Base-by-base conservation (phyloP, 2,113 vertebrate genomes). In the Gymnarchus niloticus region DNA sequence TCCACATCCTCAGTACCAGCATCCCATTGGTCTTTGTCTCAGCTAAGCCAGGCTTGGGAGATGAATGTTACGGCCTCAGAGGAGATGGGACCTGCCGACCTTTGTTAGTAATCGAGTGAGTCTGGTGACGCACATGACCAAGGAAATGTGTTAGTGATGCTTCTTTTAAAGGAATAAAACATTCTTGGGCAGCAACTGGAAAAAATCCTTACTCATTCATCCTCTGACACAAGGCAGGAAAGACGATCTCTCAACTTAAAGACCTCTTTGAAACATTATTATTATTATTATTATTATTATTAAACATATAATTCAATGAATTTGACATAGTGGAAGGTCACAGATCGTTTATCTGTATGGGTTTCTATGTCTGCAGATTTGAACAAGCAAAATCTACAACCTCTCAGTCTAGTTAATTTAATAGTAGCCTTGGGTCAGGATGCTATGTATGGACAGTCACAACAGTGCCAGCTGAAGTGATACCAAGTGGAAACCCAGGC, bases 381-480 rank as follows among this genome's bases (percentile, higher is more conserved):
- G 21, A 78, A 48, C 41, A 12, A 46, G 23, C 33, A 69, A 69
- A 69, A 69, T 25, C 14, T 17, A 37, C 1, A 41, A 5, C 14
- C 33, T 78, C 19, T 48, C 21, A 48, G 21, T 78, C 23, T 23
- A 78, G 49, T 33, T 10, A 81, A 25, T 52, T 52, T 54, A 17
- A 28, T 1, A 51, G 25, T 23, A 54, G 49, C 80, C 80, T 81
- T 81, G 80, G n/a, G 46, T 81, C 23, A 54, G n/a, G 52, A 54
- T 59, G 82, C 8, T 23, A n/a, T 2, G 37, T 10, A 52, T 48
- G 51, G 37, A 83, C 33, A 23, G n/a, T 41, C 82, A 83, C 10
- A 37, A 83, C 21, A 8, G 91, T 92, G 84, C 91, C 91, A 87
- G 93, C 93, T 94, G 89, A 54, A 49, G 82, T 33, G 17, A 19